Evolutionary conservation across 1,140 invertebrate genomes (phyloP).

Genomic region (Vanessa atalanta): DNA sequence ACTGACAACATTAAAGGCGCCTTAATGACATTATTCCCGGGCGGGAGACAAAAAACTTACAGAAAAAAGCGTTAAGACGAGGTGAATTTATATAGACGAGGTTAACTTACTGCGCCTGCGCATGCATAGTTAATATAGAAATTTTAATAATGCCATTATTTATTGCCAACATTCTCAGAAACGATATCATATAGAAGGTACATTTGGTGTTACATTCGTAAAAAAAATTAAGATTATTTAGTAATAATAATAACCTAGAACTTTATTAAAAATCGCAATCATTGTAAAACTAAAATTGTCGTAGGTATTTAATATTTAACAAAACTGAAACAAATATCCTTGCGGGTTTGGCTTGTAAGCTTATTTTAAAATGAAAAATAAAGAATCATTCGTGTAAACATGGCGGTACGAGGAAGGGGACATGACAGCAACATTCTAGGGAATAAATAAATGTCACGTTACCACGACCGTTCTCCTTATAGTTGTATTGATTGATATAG

Average conservation of each 20-base stretch:
- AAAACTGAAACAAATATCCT: too few species aligned
- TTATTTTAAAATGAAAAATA: constrained; percentile 38
- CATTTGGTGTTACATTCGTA: too few species aligned
- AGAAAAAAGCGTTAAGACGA: neutral
- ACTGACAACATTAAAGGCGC: constrained; percentile 79
- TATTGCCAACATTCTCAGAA: too few species aligned
- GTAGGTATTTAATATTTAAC: too few species aligned
- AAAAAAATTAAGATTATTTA: too few species aligned
- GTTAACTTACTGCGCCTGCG: constrained; percentile 17
- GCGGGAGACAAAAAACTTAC: constrained; percentile 64
- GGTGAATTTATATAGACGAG: neutral
- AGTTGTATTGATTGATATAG: constrained; percentile 66
- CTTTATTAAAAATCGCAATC: too few species aligned
- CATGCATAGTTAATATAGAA: constrained; percentile 4
- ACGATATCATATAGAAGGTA: too few species aligned
- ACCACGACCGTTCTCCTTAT: constrained; percentile 50
- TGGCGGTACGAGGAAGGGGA: constrained; percentile 49
- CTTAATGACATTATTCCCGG: constrained; percentile 80
- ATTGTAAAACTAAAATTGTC: too few species aligned
- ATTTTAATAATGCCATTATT: neutral
- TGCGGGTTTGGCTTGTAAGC: neutral
- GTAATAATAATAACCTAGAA: too few species aligned
- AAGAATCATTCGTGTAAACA: constrained; percentile 44
- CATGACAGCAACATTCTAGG: constrained; percentile 65
- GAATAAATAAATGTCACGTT: constrained; percentile 76